Evolutionary conservation across 1,140 invertebrate species (phyloP), one percentile per base, ranked within the genome.

Genomic region (Cepaea nemoralis): DNA sequence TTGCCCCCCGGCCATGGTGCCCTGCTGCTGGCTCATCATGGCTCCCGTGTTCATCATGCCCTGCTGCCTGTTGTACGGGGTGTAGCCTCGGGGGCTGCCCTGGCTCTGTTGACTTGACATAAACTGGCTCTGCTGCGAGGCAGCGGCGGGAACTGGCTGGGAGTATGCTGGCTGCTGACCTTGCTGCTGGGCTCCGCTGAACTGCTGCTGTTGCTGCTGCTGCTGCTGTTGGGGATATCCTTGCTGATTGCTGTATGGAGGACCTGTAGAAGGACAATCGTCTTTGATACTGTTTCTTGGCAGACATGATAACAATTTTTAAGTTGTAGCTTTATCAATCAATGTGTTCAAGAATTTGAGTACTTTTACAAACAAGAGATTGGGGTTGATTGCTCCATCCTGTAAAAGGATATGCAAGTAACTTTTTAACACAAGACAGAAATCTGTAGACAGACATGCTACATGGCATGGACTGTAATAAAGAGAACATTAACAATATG

Each of bases 181-280:
- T 31, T 55, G 77, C 31, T 79, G 77, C 63, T 69, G 77, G 16
- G 24, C 37, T 19, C 50, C 55, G 10, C 31, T 27, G 37, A 63
- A 66, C 73, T 75, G 73, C 37, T 45, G 73, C n/a, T n/a, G n/a
- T n/a, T n/a, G n/a, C 73, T 33, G 31, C 27, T 77, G 75, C 31
- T 2, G 48, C 77, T 79, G 77, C 40, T 79, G 77, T 27, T 78
- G 74, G 31, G 45, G 45, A 16, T 77, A 63, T 1, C 50, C 33
- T 77, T 77, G 75, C 50, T 77, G 75, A 77, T 37, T 59, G 63
- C 37, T 77, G 42, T 16, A 59, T 39, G 33, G 75, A 16, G 48
- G 75, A 63, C 75, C 55, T 77, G 42, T 37, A 35, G 14, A 59
- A 39, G 3, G 14, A 40, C 14, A 27, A 39, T 5, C 27, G 6